Conservation (phyloP, 2,888 invertebrate species). For the Pteria penguin region DNA sequence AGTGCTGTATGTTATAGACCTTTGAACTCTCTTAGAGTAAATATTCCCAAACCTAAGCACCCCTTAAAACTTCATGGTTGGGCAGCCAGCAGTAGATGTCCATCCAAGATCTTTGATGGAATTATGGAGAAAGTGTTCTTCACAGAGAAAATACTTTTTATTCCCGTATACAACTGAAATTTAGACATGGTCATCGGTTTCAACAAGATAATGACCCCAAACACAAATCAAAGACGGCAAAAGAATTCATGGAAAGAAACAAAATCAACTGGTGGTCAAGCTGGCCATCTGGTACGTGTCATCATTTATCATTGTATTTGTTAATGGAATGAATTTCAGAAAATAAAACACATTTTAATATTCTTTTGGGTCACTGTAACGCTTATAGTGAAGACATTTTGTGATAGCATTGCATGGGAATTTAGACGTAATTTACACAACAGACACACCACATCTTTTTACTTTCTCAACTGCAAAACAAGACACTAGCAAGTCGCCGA, state of each 20-base stretch:
- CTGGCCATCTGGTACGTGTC: too few species aligned
- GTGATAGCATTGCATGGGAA: too few species aligned
- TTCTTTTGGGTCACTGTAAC: too few species aligned
- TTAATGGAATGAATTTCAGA: too few species aligned
- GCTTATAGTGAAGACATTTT: too few species aligned
- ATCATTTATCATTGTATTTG: too few species aligned
- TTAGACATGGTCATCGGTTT: conserved; percentile 35
- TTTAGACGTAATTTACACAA: too few species aligned
- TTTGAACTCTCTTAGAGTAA: not conserved
- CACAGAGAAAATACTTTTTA: conserved; percentile 15
- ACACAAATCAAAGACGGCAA: conserved; percentile 31
- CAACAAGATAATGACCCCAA: conserved; percentile 49
- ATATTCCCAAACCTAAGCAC: conserved; percentile 32
- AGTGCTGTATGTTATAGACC: not conserved
- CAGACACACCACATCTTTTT: too few species aligned
- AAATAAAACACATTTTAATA: too few species aligned
- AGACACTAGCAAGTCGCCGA: too few species aligned
- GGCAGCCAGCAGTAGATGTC: conserved; percentile 36
- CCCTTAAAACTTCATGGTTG: conserved; percentile 43
- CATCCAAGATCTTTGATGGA: conserved; percentile 39
- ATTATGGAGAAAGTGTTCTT: conserved; percentile 40
- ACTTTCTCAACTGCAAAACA: too few species aligned
- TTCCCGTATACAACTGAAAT: conserved; percentile 14
- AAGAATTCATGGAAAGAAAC: conserved; percentile 36
- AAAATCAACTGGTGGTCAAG: conserved; percentile 41